These are phyloP conservation scores for Aelia acuminata DNA, from an alignment of 2,888 invertebrate genomes.

Conservation along the genomic window DNA sequence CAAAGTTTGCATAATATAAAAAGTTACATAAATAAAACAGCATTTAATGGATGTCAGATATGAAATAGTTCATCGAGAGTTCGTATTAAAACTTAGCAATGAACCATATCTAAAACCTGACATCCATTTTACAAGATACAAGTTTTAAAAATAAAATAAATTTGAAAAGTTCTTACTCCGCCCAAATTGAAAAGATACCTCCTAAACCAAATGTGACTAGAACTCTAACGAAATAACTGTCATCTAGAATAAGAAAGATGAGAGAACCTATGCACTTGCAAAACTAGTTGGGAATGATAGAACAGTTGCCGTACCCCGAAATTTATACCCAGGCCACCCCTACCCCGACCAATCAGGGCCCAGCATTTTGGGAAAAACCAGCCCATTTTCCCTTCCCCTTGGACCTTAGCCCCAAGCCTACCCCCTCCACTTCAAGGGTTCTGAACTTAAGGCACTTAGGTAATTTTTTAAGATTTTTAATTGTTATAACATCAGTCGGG, in stretches of 20 bases:
- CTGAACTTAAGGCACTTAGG: background rate
- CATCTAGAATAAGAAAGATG: background rate
- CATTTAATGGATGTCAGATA: no score
- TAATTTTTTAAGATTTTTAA: background rate
- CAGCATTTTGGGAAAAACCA: background rate
- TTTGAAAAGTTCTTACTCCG: background rate
- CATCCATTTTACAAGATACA: background rate
- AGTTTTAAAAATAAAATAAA: no score
- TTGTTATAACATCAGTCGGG: no score
- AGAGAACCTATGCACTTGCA: background rate
- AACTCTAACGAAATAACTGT: background rate
- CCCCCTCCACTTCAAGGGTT: background rate
- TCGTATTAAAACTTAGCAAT: no score
- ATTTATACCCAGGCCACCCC: background rate
- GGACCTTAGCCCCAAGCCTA: background rate
- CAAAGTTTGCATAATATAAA: background rate
- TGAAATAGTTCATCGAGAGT: no score
- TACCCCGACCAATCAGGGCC: background rate
- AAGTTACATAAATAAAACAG: no score
- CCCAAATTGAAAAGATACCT: no score
- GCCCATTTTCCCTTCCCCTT: constrained; percentile 3
- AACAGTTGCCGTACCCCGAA: background rate
- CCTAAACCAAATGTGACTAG: no score
- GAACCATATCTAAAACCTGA: background rate
- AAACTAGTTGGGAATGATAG: background rate